phyloP scores from a whole-genome alignment of 2,113 vertebrate species.

The Silurus asotus region DNA sequence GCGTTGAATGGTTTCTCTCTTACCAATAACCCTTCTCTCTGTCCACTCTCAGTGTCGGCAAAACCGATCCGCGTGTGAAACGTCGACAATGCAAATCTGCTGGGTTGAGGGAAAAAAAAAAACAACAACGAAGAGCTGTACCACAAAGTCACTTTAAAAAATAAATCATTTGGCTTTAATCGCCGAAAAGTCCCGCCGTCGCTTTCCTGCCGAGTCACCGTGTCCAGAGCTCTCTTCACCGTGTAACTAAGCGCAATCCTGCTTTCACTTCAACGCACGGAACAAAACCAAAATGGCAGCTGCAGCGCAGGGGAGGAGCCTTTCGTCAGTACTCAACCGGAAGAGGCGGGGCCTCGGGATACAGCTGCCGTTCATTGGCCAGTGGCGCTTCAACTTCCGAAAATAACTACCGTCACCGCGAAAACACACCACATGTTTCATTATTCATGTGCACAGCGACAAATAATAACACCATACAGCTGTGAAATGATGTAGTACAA shows the following conservation, averaged over 20 bases:
- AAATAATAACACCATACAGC: background rate
- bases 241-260: slow-evolving; percentile 61
- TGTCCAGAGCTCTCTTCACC: slow-evolving; percentile 61
- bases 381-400: slow-evolving; percentile 7
- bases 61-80: slow-evolving; percentile 73
- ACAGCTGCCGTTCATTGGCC: slow-evolving; percentile 58
- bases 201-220: slow-evolving; percentile 79
- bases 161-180: background rate
- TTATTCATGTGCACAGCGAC: too few species aligned
- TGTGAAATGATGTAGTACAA: background rate
- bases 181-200: slow-evolving; percentile 51
- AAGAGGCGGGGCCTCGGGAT: slow-evolving; percentile 55
- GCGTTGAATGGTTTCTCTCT: slow-evolving; percentile 56
- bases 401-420: slow-evolving; percentile 51
- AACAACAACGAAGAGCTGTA: slow-evolving; percentile 26
- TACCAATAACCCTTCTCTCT: slow-evolving; percentile 83
- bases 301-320: slow-evolving; percentile 68
- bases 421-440: background rate
- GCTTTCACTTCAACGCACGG: slow-evolving; percentile 72
- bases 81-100: slow-evolving; percentile 54
- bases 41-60: slow-evolving; percentile 73
- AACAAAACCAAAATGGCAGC: slow-evolving; percentile 87
- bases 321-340: slow-evolving; percentile 62
- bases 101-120: slow-evolving; percentile 49
- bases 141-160: slow-evolving; percentile 4